Percentiles rank a stretch among this genome's conserved stretches.
Conservation (phyloP, 2,888 invertebrate genomes). For the Mimas tiliae region DNA sequence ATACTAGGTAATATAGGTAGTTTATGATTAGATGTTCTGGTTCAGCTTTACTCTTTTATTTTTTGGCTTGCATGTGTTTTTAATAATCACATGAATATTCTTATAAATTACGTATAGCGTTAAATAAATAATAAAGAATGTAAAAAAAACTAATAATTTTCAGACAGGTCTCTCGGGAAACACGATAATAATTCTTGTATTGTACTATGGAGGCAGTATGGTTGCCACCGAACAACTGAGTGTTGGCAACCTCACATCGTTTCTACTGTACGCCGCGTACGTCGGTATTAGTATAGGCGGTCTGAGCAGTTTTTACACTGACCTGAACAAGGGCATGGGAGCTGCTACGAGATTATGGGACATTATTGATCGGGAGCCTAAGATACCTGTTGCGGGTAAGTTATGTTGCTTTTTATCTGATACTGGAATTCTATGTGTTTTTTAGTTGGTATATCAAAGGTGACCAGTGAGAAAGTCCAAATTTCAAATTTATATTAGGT, state of each 20-base stretch:
- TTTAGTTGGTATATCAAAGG: no score
- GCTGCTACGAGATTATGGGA: constrained; percentile 96
- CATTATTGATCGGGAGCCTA: constrained; percentile 91
- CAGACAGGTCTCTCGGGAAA: constrained; percentile 96
- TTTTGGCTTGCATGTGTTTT: no score
- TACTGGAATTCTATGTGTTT: no score
- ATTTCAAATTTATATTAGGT: no score
- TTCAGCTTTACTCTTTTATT: no score
- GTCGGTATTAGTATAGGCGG: constrained; percentile 96
- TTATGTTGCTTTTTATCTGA: constrained; percentile 1
- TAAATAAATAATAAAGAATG: background rate
- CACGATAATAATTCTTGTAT: constrained; percentile 93
- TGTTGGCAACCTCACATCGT: constrained; percentile 96
- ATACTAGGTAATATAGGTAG: no score
- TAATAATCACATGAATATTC: no score
- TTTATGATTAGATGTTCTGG: no score
- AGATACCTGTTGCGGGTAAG: constrained; percentile 89
- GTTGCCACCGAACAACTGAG: constrained; percentile 91
- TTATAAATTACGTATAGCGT: background rate
- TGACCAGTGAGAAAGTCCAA: no score
- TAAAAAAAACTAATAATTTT: constrained; percentile 35
- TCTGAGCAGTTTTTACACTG: constrained; percentile 96
- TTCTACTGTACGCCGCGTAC: constrained; percentile 97
- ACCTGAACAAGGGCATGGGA: constrained; percentile 96
- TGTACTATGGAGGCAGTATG: constrained; percentile 96